phyloP scores from a whole-genome alignment of 2,888 invertebrate species.

The Drosophila mimetica region DNA sequence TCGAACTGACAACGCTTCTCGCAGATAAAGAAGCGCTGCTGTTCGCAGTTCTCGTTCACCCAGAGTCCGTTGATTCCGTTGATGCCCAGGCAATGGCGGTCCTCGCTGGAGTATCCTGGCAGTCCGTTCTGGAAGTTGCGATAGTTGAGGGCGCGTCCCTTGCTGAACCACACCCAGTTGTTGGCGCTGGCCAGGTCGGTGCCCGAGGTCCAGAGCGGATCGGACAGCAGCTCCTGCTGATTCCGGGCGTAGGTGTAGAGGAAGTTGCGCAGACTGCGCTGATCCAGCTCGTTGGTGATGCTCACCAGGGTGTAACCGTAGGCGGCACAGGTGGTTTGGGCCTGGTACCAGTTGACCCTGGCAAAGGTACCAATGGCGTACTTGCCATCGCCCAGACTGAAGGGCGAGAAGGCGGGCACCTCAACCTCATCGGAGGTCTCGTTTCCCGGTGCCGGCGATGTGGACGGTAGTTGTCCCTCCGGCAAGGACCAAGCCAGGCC shows the following conservation, averaged over 20 bases:
- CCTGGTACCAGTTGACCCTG: constrained; percentile 59
- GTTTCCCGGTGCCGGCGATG: constrained; percentile 2
- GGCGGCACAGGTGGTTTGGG: constrained; percentile 55
- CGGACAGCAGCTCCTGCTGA: constrained; percentile 15
- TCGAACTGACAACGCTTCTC: constrained; percentile 35
- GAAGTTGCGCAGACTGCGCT: constrained; percentile 36
- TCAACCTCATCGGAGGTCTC: constrained; percentile 8
- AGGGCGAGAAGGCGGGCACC: constrained; percentile 33
- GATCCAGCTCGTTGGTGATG: constrained; percentile 40
- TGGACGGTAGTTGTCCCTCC: background rate
- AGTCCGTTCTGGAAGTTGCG: constrained; percentile 43
- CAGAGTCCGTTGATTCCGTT: constrained; percentile 37
- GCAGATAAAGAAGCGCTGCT: constrained; percentile 28
- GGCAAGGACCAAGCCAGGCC: constrained; percentile 18
- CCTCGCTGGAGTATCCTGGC: constrained; percentile 14
- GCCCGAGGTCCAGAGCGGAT: constrained; percentile 59
- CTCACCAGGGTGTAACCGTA: constrained; percentile 57
- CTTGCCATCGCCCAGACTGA: constrained; percentile 34
- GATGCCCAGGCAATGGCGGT: constrained; percentile 43
- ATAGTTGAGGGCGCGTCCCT: constrained; percentile 51
- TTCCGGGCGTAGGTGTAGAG: constrained; percentile 21
- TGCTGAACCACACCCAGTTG: constrained; percentile 60
- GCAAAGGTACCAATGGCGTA: constrained; percentile 47
- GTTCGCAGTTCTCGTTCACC: constrained; percentile 34
- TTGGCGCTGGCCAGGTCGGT: constrained; percentile 36